phyloP scores from a whole-genome alignment of 2,888 invertebrate genomes.

The Aleiodes testaceus region DNA sequence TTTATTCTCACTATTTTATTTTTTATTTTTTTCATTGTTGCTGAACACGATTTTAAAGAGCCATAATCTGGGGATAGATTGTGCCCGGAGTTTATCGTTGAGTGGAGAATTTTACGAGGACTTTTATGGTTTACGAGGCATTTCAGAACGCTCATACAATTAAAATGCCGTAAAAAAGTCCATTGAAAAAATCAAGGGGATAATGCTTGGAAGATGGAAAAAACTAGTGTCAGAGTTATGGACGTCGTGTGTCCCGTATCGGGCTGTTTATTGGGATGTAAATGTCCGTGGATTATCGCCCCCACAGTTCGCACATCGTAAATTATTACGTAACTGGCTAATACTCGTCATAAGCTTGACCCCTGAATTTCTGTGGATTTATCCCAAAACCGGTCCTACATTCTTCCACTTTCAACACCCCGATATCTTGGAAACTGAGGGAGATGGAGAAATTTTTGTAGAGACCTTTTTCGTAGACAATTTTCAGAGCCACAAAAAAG shows the following conservation, averaged over 20 bases:
- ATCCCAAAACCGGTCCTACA: too few relatives aligned
- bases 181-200: constrained; percentile 23
- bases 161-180: constrained; percentile 69
- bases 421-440: too few relatives aligned
- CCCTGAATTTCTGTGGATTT: too few relatives aligned
- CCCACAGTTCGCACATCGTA: constrained; percentile 73
- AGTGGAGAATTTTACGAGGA: constrained; percentile 67
- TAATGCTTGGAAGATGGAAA: constrained; percentile 6
- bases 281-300: constrained; percentile 73
- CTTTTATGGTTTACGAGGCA: constrained; percentile 66
- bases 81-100: constrained; percentile 55
- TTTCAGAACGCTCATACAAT: constrained; percentile 67
- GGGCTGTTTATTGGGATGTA: constrained; percentile 73
- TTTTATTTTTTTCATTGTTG: neutral
- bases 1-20: neutral
- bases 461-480: too few relatives aligned
- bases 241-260: constrained; percentile 57
- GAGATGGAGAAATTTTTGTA: too few relatives aligned
- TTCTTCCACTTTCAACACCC: too few relatives aligned
- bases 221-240: constrained; percentile 28
- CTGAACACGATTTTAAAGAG: constrained; percentile 11
- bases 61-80: constrained; percentile 6
- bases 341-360: constrained; percentile 70
- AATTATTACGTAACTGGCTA: constrained; percentile 73
- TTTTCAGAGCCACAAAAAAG: too few relatives aligned